phyloP scores from a whole-genome alignment of 2,113 vertebrate genomes.

The Dicerorhinus sumatrensis region DNA sequence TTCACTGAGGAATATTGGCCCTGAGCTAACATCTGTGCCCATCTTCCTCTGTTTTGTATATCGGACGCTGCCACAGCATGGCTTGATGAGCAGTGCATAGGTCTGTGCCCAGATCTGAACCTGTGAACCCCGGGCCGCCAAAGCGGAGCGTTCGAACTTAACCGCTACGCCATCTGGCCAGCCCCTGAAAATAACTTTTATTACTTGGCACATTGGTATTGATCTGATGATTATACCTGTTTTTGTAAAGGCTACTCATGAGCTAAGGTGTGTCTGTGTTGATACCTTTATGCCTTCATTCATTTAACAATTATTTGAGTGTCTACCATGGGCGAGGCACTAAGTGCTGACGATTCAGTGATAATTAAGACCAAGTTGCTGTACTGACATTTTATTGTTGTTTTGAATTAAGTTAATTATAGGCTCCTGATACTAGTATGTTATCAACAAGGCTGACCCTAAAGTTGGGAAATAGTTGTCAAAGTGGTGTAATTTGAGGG shows the following conservation, averaged over 20 bases:
- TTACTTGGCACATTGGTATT: background rate
- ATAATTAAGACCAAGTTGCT: slow-evolving; percentile 27
- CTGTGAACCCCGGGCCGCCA: no score
- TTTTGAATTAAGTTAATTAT: slow-evolving; percentile 79
- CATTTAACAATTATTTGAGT: slow-evolving; percentile 31
- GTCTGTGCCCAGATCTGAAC: no score
- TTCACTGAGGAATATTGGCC: no score
- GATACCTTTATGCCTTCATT: background rate
- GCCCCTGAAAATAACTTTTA: background rate
- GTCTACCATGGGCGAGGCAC: background rate
- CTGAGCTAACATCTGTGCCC: no score
- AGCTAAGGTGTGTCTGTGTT: background rate
- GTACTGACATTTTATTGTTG: slow-evolving; percentile 57
- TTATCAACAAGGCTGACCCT: slow-evolving; percentile 66
- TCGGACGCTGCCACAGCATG: no score
- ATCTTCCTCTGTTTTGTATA: no score
- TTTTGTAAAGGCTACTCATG: background rate
- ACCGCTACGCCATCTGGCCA: no score
- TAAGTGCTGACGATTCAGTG: background rate
- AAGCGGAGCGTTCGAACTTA: no score
- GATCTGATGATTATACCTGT: background rate
- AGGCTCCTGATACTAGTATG: slow-evolving; percentile 46
- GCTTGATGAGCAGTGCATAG: no score
- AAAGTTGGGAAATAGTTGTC: slow-evolving; percentile 57
- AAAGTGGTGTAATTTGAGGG: slow-evolving; percentile 39